Base-by-base conservation (phyloP, 2,888 invertebrate genomes). In the Notocelia uddmanniana region DNA sequence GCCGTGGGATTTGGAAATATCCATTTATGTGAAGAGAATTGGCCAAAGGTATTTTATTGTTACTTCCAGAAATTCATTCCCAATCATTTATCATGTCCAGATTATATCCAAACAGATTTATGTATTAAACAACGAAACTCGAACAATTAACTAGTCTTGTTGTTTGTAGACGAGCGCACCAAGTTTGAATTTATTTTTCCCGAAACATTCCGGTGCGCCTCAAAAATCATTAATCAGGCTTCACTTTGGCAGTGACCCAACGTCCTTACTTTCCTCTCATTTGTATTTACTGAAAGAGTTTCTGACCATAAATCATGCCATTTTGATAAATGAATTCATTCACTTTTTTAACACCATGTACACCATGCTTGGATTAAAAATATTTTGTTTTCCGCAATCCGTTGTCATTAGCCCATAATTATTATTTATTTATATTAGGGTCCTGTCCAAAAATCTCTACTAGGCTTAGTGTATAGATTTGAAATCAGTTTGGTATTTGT, bases 241-340 rank as follows among this genome's bases (percentile, higher is more conserved):
- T 85, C 90, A 90, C 89, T 91, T 92, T 92, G 92, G 92, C 91
- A 90, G 87, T 90, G 90, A 90, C 91, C 91, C 91, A 91, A 90
- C 87, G 85, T 88, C 88, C 89, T 88, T 87, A 88, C 88, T 87
- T 84, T 87, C 83, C 89, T 82, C 89, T 91, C 91, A 91, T 92
- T 91, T 92, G 91, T 92, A 91, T 91, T 92, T 91, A 89, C 88
- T 85, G 89, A 91, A 90, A 91, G 91, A 91, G 91, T 90, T 91
- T 84, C 82, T 82, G 85, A 84, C 83, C 89, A 90, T 91, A 90
- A 91, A 91, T 91, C 91, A 92, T 89, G 84, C 82, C 83, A 80
- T 87, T 88, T 90, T 91, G 91, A 91, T 91, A 88, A 91, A 91
- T 92, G 87, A 88, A 85, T 84, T 85, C 85, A 88, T 89, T 85